A percentile compares a stretch with the other conserved stretches of the same genome.
Evolutionary conservation across 2,888 invertebrate species (phyloP).

Genomic region (Antheraea assamensis): DNA sequence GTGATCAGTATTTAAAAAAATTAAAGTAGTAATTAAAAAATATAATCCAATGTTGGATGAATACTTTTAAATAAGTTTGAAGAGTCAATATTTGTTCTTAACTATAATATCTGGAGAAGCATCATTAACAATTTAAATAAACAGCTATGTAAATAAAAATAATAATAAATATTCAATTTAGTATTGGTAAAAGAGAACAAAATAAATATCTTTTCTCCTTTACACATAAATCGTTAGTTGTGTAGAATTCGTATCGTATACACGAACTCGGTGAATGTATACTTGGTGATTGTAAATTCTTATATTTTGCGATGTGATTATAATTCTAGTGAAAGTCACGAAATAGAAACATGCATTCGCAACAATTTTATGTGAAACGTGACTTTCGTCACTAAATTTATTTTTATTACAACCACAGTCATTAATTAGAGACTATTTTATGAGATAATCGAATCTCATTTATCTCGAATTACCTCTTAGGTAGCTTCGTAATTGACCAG

Average conservation of each 20-base stretch:
- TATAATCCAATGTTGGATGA: no score
- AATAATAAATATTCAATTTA: neutral
- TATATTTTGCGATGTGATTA: neutral
- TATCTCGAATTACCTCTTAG: neutral
- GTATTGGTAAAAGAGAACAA: no score
- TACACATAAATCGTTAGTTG: neutral
- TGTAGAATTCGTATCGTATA: neutral
- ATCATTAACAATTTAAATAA: neutral
- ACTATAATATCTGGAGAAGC: neutral
- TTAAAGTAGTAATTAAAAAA: no score
- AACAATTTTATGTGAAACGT: neutral
- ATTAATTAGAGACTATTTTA: neutral
- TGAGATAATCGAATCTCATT: neutral
- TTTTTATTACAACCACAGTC: neutral
- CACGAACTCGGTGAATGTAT: neutral
- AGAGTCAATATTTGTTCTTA: neutral
- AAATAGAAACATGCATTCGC: neutral
- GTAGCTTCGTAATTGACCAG: neutral
- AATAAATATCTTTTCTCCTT: no score
- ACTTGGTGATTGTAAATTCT: neutral
- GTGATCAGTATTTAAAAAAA: neutral
- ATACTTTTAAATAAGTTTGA: neutral
- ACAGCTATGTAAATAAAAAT: neutral
- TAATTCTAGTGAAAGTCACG: slow-evolving; percentile 1
- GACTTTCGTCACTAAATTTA: neutral